Conservation (phyloP, 1,140 invertebrate genomes). For the Gryllus bimaculatus region DNA sequence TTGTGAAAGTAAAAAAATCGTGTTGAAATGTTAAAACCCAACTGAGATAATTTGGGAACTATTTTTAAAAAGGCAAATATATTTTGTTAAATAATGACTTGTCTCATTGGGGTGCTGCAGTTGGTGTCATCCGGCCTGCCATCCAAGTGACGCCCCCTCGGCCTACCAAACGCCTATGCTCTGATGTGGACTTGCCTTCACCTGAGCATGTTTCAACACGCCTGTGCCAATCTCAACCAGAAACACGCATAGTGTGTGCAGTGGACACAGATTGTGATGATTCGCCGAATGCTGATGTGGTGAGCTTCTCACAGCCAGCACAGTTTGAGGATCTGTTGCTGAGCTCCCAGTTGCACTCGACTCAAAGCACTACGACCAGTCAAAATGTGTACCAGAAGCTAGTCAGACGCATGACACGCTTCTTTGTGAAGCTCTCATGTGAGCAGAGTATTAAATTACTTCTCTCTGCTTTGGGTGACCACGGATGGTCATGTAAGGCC, state of each 20-base stretch:
- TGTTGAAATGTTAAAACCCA: too few relatives aligned
- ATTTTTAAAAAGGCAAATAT: too few relatives aligned
- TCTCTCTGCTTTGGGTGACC: slow-evolving; percentile 47
- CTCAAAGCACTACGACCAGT: slow-evolving; percentile 41
- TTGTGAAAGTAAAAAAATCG: too few relatives aligned
- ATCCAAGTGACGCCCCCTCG: background rate
- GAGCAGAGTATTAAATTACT: slow-evolving; percentile 55
- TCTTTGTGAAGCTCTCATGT: slow-evolving; percentile 62
- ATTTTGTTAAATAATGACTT: too few relatives aligned
- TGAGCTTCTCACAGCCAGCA: slow-evolving; percentile 79
- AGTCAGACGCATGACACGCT: slow-evolving; percentile 84
- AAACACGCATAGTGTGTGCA: slow-evolving; percentile 21
- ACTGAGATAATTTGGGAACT: too few relatives aligned
- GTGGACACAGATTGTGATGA: background rate
- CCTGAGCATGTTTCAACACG: slow-evolving; percentile 12
- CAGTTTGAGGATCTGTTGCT: slow-evolving; percentile 74
- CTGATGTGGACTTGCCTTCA: slow-evolving; percentile 29
- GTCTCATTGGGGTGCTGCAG: background rate
- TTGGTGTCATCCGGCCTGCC: background rate
- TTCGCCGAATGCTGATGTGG: slow-evolving; percentile 6
- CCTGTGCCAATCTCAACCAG: slow-evolving; percentile 35
- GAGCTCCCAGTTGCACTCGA: slow-evolving; percentile 58
- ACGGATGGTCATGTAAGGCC: slow-evolving; percentile 50
- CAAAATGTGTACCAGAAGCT: slow-evolving; percentile 66
- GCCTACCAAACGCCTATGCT: slow-evolving; percentile 30